Evolutionary conservation across 1,140 invertebrate genomes (phyloP).

Genomic region (Heliothis subflexa): DNA sequence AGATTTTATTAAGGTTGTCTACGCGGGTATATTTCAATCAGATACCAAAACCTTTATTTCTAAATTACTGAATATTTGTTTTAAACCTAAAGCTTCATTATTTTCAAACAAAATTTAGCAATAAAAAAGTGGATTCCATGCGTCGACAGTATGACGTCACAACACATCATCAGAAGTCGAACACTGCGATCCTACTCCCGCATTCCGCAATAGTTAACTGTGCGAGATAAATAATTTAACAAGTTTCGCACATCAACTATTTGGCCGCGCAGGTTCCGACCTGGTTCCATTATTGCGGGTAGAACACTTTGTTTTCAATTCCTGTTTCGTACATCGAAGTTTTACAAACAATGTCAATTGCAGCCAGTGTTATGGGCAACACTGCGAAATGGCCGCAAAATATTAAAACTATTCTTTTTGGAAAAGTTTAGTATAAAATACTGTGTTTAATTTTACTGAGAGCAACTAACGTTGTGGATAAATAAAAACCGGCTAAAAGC

Average conservation of each 20-base stretch:
- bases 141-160: no score
- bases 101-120: no score
- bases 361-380: not conserved
- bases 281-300: not conserved
- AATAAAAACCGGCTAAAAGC: no score
- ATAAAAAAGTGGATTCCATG: not conserved
- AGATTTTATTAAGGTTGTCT: not conserved
- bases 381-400: no score
- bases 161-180: not conserved
- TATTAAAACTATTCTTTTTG: no score
- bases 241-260: conserved; percentile 39
- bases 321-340: not conserved
- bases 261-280: conserved; percentile 10
- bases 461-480: no score
- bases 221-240: conserved; percentile 34
- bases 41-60: no score
- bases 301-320: conserved; percentile 21
- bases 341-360: not conserved
- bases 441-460: no score
- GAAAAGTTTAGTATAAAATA: no score
- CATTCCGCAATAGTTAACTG: not conserved
- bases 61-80: no score
- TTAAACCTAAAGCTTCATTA: no score
- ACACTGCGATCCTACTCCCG: not conserved
- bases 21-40: no score